A percentile compares a stretch with the other conserved stretches of the same genome.
Evolutionary conservation across 1,140 invertebrate species (phyloP).

Genomic region (Metopolophium dirhodum): DNA sequence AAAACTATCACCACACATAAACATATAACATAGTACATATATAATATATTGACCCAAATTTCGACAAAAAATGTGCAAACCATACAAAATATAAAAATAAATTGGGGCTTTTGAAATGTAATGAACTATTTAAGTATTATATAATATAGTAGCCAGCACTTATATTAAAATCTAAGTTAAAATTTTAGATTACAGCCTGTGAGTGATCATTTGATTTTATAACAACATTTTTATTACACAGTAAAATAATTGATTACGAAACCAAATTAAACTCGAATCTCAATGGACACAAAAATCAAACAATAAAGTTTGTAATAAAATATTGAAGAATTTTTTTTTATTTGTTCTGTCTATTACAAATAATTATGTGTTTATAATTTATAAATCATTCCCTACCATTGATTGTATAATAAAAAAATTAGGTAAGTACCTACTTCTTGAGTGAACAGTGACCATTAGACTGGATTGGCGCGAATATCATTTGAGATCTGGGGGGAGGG

Average conservation of each 20-base stretch:
- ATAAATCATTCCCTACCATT: too few species aligned
- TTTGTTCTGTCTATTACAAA: not conserved
- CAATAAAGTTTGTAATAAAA: not conserved
- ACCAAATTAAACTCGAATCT: not conserved
- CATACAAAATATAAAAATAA: not conserved
- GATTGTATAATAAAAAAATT: not conserved
- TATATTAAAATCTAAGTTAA: too few species aligned
- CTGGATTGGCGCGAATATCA: too few species aligned
- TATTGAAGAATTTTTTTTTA: not conserved
- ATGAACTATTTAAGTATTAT: not conserved
- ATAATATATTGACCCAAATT: not conserved
- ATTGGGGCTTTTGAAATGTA: not conserved
- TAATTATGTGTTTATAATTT: not conserved
- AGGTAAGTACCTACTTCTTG: too few species aligned
- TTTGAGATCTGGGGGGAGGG: too few species aligned
- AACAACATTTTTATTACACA: not conserved
- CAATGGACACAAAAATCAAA: not conserved
- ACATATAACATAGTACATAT: not conserved
- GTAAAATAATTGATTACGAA: not conserved
- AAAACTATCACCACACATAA: not conserved
- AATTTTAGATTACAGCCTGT: not conserved
- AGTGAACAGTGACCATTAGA: too few species aligned
- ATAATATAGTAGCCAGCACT: not conserved
- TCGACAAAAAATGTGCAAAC: not conserved
- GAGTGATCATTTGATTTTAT: not conserved